Evolutionary conservation across 37 sponge, comb jelly and placozoan species (phyloP), one percentile per base, ranked within the genome.

Genomic region (Agelas oroides): DNA sequence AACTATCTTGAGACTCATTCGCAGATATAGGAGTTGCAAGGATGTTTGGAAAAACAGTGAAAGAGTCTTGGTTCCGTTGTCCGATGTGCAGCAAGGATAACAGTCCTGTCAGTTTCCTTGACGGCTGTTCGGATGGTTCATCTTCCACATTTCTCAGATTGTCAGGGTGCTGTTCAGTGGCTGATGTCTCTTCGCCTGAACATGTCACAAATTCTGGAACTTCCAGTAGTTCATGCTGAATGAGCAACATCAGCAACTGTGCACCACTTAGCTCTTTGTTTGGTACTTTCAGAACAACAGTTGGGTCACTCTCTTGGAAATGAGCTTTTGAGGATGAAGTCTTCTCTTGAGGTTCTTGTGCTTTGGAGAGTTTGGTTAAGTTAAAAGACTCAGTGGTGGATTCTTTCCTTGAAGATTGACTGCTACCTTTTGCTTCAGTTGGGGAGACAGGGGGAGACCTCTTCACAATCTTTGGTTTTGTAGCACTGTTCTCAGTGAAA

Each of bases 41-140:
- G 46, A 46, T 46, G 46, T 46, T 46, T 46, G 46, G 46, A 46
- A 46, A 46, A 46, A 46, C 46, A 46, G 46, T 46, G 46, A 46
- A 46, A 46, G 46, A 46, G 46, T 46, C 46, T 46, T 30, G 39
- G 59, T 11, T 70, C 34, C 12, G 55, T 0, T 19, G 75, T 52
- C 52, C 57, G 35, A 75, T 55, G 38, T 55, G 38, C 27, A 86
- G 62, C 28, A 86, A 71, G 56, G 86, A 86, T 52, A 86, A 79
- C 1, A 86, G 53, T 23, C 86, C 86, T 0, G 86, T 78, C 28
- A 77, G 41, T 31, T 70, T 75, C 21, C 31, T 56, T 18, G 31
- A 58, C 1, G 31, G 3, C 15, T 75, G 32, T 19, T 17, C 59
- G 20, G 59, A 40, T n/a, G 39, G 46, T 21, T 71, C 62, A 61